These are phyloP conservation scores for Steinernema scapterisci DNA, from an alignment of 2,888 invertebrate species.

Conservation along the genomic window DNA sequence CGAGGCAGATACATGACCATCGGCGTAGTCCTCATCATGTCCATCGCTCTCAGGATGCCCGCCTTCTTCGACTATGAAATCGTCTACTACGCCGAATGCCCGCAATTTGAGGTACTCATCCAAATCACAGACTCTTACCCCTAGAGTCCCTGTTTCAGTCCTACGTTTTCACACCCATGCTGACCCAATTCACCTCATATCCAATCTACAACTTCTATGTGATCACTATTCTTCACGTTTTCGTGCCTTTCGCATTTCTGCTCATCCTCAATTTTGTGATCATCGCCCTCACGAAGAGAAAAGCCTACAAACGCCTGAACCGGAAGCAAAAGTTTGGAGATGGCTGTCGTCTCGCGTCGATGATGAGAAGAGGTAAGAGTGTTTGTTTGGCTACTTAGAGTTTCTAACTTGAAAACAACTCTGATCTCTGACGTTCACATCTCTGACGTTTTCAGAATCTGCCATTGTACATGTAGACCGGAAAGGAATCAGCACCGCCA, in stretches of 20 bases:
- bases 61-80: constrained; percentile 61
- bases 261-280: constrained; percentile 56
- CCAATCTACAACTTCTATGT: constrained; percentile 60
- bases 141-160: constrained; percentile 40
- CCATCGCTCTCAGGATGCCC: constrained; percentile 39
- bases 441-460: constrained; percentile 47
- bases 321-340: constrained; percentile 38
- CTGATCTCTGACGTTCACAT: constrained; percentile 14
- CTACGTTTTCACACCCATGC: constrained; percentile 53
- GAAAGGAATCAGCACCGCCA: constrained; percentile 56
- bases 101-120: constrained; percentile 46
- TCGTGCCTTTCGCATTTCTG: constrained; percentile 55
- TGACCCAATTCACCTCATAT: constrained; percentile 51
- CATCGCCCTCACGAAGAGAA: constrained; percentile 52
- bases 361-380: constrained; percentile 51
- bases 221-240: constrained; percentile 53
- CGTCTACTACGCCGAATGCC: constrained; percentile 50
- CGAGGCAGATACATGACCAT: constrained; percentile 48
- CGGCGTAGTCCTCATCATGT: constrained; percentile 37
- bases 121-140: background rate
- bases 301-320: constrained; percentile 31
- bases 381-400: background rate
- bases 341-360: constrained; percentile 56
- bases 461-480: constrained; percentile 48
- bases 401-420: constrained; percentile 5